Evolutionary conservation across 2,797 vertebrate genomes (phyloP).

Genomic region (Amazona finschi): DNA sequence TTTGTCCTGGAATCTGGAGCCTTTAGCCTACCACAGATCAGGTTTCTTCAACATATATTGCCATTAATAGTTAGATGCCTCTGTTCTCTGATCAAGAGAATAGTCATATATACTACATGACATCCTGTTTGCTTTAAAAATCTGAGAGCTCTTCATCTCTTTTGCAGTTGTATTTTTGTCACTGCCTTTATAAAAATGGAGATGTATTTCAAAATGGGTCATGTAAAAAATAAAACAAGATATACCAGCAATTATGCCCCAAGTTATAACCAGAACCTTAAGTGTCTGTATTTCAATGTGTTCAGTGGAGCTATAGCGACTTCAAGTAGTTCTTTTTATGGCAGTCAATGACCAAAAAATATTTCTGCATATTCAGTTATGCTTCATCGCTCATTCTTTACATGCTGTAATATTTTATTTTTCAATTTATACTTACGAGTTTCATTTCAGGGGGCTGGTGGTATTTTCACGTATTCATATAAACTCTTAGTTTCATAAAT

Average conservation of each 20-base stretch:
- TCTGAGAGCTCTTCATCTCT: neutral
- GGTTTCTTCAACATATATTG: neutral
- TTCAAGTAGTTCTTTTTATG: neutral
- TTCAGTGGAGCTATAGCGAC: neutral
- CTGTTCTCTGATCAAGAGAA: neutral
- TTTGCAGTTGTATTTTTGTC: neutral
- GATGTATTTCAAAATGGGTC: slow-evolving; percentile 7
- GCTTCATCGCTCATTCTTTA: neutral
- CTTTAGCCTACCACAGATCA: neutral
- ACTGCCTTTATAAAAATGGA: neutral
- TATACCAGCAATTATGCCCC: neutral
- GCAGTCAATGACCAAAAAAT: neutral
- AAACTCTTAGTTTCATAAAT: neutral
- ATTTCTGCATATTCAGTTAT: neutral
- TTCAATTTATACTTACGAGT: neutral
- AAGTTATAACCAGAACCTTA: neutral
- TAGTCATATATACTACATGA: neutral
- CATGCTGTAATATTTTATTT: neutral
- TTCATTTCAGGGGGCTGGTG: neutral
- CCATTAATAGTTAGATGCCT: neutral
- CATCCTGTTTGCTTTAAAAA: neutral
- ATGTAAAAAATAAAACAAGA: neutral
- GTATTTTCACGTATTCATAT: neutral
- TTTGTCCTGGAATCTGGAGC: neutral
- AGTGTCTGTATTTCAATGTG: neutral